Percentiles rank a stretch among this genome's conserved stretches.
phyloP scores from a whole-genome alignment of 2,113 vertebrate genomes.

The Deroptyus accipitrinus region DNA sequence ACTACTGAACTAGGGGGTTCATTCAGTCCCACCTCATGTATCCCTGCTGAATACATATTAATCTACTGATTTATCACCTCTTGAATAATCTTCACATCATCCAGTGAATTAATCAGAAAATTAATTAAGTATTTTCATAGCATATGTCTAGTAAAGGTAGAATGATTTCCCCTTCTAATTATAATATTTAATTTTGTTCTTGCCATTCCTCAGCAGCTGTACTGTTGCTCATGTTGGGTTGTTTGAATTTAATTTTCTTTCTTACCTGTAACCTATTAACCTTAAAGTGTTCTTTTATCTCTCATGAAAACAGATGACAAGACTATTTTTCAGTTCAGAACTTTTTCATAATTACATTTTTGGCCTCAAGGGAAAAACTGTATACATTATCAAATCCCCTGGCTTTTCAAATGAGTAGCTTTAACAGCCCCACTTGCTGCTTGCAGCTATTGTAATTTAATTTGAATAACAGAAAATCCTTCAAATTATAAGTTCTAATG shows the following conservation, averaged over 20 bases:
- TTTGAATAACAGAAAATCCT: conserved; percentile 49
- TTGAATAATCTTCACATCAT: conserved; percentile 32
- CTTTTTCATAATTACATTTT: conserved; percentile 73
- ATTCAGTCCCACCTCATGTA: background rate
- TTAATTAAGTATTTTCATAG: conserved; percentile 56
- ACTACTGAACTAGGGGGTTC: background rate
- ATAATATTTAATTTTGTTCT: conserved; percentile 61
- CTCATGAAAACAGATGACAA: conserved; percentile 60
- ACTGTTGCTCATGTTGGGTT: background rate
- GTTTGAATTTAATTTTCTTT: conserved; percentile 57
- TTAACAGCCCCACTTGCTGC: background rate
- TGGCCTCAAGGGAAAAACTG: conserved; percentile 62
- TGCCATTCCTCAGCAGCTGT: background rate
- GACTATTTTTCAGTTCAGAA: conserved; percentile 63
- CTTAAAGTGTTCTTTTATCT: conserved; percentile 68
- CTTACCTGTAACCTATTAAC: conserved; percentile 59
- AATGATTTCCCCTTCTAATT: conserved; percentile 36
- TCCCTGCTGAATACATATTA: background rate
- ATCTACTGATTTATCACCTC: conserved; percentile 24
- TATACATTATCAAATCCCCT: conserved; percentile 63
- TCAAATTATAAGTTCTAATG: conserved; percentile 26
- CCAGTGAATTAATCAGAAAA: conserved; percentile 46
- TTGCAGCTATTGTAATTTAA: conserved; percentile 50
- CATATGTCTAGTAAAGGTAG: conserved; percentile 39
- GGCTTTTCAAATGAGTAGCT: conserved; percentile 6